A percentile compares a stretch with the other conserved stretches of the same genome.
Evolutionary conservation across 1,140 invertebrate genomes (phyloP).

Genomic region (Drosophila punjabiensis): DNA sequence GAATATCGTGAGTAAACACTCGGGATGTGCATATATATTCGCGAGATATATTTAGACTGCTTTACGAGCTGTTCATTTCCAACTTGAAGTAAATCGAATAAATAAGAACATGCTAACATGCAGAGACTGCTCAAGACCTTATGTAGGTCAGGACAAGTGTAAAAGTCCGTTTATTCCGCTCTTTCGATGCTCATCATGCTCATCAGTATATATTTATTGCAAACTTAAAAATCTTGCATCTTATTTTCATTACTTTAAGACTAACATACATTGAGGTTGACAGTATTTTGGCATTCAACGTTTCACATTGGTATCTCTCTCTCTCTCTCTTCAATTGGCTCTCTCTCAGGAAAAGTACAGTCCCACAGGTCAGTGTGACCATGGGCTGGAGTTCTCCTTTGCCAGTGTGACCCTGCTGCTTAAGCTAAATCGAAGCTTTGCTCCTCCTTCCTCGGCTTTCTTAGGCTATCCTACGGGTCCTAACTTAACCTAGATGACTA

Average conservation of each 20-base stretch:
- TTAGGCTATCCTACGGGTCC: not conserved
- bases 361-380: slow-evolving; percentile 2
- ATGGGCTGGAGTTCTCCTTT: not conserved
- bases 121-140: not conserved
- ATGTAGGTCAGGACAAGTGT: not conserved
- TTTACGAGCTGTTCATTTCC: not conserved
- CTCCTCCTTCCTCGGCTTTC: not conserved
- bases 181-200: not conserved
- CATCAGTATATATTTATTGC: slow-evolving; percentile 2
- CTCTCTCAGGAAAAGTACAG: not conserved
- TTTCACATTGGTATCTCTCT: not conserved
- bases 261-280: slow-evolving; percentile 16
- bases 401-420: slow-evolving; percentile 9
- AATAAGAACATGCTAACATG: not conserved
- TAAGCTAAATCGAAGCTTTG: not conserved
- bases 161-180: not conserved
- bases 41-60: slow-evolving; percentile 13
- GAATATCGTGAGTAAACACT: slow-evolving; percentile 3
- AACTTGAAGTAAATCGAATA: not conserved
- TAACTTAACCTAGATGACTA: slow-evolving; percentile 20
- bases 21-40: not conserved
- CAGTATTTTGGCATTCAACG: slow-evolving; percentile 10
- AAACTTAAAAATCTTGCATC: not conserved
- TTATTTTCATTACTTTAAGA: not conserved
- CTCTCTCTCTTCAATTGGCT: not conserved